Base-by-base conservation (phyloP, 2,888 invertebrate species). In the Rhodophaea formosa region DNA sequence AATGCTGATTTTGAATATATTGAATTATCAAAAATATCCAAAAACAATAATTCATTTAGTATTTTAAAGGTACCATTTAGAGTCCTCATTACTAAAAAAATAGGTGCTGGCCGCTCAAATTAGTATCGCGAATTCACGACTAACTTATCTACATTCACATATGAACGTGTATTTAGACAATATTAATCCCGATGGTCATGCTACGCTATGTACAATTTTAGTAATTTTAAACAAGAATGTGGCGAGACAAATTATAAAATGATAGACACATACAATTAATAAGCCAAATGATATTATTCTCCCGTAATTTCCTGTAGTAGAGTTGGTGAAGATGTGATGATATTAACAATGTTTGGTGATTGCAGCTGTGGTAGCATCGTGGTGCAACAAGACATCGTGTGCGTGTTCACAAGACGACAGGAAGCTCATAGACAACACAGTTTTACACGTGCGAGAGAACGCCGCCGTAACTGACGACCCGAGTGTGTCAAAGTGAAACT, bases 261-360 rank as follows among this genome's bases (percentile, higher is more conserved):
- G 39, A 32, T 42, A 30, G 23, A 53, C n/a, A 17, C 15, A 29
- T 30, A 43, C 23, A 23, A 53, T 53, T 39, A 42, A 42, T 43
- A 53, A 42, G 51, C 32, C 10, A 35, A 12, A 51, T 51, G 35
- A 35, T n/a, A 16, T 35, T 15, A 35, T 15, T 51, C 2, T 39
- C 32, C 43, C n/a, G 1, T n/a, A 45, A 14, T 29, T 16, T 7
- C 39, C 29, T 23, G 7, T 16, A n/a, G 12, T n/a, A n/a, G n/a
- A n/a, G n/a, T 51, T 15, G 23, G 32, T 51, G 35, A 23, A 23
- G 23, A 29, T 12, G 17, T 45, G 45, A 46, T 46, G n/a, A 46
- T 46, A 46, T 46, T 46, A 23, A 23, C 23, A n/a, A 46, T 55
- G 45, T 45, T 45, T 44, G 39, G 52, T 57, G 57, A 57, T 51